phyloP scores from a whole-genome alignment of 2,797 vertebrate genomes.

The Hybognathus amarus region DNA sequence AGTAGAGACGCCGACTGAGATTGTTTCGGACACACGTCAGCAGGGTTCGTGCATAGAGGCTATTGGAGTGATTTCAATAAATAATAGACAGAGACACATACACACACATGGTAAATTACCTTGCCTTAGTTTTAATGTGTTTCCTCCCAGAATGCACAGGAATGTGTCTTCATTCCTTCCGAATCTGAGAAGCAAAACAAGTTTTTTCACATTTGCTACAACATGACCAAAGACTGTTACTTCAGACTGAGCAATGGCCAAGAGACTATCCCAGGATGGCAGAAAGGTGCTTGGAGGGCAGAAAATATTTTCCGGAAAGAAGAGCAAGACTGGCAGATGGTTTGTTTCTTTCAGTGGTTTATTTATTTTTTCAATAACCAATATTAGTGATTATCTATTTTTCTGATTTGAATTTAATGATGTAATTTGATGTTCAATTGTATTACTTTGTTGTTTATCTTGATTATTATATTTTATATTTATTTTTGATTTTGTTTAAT shows the following conservation, averaged over 20 bases:
- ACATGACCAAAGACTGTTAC: slow-evolving; percentile 83
- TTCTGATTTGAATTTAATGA: too few relatives aligned
- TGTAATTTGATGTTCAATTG: neutral
- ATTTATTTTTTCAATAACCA: neutral
- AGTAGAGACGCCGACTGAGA: too few relatives aligned
- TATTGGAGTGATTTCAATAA: neutral
- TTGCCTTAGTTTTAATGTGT: neutral
- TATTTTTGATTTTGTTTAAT: neutral
- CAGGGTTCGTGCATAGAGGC: too few relatives aligned
- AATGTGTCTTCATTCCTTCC: slow-evolving; percentile 84
- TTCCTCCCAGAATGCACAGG: slow-evolving; percentile 71
- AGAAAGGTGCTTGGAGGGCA: slow-evolving; percentile 84
- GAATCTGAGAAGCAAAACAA: slow-evolving; percentile 84
- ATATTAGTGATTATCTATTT: neutral
- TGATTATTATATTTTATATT: neutral
- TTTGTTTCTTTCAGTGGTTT: slow-evolving; percentile 64
- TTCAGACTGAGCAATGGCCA: slow-evolving; percentile 80
- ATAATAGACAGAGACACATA: neutral
- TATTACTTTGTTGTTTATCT: neutral
- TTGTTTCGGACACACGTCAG: too few relatives aligned
- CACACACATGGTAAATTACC: neutral
- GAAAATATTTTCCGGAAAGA: slow-evolving; percentile 89
- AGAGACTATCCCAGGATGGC: slow-evolving; percentile 84
- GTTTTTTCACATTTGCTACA: slow-evolving; percentile 86
- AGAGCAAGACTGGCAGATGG: slow-evolving; percentile 95